Base-by-base conservation (phyloP, 1,140 invertebrate species). In the Rhagoletis zephyria region DNA sequence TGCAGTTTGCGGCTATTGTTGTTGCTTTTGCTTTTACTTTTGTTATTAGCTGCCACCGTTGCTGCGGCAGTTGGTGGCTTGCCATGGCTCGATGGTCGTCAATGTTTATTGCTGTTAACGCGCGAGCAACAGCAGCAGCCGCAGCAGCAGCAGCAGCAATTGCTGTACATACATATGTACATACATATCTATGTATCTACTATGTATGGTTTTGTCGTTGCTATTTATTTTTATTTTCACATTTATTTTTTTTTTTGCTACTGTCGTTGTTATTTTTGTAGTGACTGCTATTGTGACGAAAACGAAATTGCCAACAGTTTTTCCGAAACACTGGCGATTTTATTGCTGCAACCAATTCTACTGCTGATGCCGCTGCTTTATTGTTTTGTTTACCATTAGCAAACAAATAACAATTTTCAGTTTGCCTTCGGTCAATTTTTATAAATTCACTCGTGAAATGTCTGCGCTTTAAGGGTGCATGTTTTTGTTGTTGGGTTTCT, bases 1-100 rank as follows among this genome's bases (percentile, higher is more conserved):
- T 81, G n/a, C 74, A 51, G 74, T 81, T 81, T 56, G n/a, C n/a
- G 19, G 74, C 74, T n/a, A 81, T 81, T 81, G 74, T 81, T 81
- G 51, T 2, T 81, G 74, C 74, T 16, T 56, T n/a, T 7, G 48
- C 45, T n/a, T 81, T 56, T 81, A 0, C 1, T 40, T 67, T 67
- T 67, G n/a, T 67, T 67, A 4, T 67, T 67, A 2, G 64, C 30
- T 67, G 16, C 48, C 48, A 16, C 9, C 45, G 70, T 16, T 14
- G n/a, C 42, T 48, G 45, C n/a, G n/a, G 45, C 9, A 19, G 16
- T 19, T 56, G 74, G 42, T 56, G 74, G 42, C 16, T 10, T 19
- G 16, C 48, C 12, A n/a, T 77, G 70, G 45, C 48, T 81, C 48
- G 74, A 81, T 81, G 74, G 48, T 12, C 74, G 74, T 81, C 48